Conservation (phyloP, 2,797 vertebrate species). For the Brachymystax lenok region DNA sequence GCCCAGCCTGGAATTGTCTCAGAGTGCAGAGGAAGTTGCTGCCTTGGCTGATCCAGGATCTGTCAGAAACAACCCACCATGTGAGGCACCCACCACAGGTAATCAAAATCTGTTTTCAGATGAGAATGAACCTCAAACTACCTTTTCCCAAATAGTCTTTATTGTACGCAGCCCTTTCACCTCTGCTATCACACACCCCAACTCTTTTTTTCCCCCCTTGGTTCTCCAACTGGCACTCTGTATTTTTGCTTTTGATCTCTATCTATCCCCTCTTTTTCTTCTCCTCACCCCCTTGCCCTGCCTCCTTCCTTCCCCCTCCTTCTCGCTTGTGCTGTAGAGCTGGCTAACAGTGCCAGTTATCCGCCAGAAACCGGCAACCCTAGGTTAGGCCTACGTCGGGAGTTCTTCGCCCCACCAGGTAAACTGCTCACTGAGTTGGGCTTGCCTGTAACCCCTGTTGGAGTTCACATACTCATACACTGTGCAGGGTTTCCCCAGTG, state of each 20-base stretch:
- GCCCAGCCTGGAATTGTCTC: conserved; percentile 25
- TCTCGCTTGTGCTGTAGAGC: conserved; percentile 78
- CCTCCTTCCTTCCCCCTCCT: conserved; percentile 57
- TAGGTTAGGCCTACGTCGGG: conserved; percentile 80
- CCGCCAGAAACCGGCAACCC: conserved; percentile 84
- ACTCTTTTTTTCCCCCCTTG: background rate
- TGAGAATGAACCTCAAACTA: background rate
- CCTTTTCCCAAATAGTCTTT: conserved; percentile 40
- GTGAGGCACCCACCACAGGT: conserved; percentile 48
- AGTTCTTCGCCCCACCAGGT: conserved; percentile 92
- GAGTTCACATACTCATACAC: conserved; percentile 11
- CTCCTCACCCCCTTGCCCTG: conserved; percentile 20
- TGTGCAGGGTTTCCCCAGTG: conserved; percentile 42
- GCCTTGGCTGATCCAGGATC: conserved; percentile 29
- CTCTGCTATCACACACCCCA: conserved; percentile 24
- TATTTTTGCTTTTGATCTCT: conserved; percentile 50
- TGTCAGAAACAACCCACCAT: conserved; percentile 21
- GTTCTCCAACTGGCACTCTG: conserved; percentile 7
- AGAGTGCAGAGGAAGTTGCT: conserved; percentile 14
- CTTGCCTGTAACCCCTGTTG: conserved; percentile 49
- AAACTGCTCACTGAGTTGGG: conserved; percentile 68
- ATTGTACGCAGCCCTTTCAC: conserved; percentile 1
- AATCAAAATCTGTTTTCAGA: background rate
- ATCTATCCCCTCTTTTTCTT: conserved; percentile 34
- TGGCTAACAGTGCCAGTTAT: conserved; percentile 74